Evolutionary conservation across 2,888 invertebrate species (phyloP).

Genomic region (Temnothorax unifasciatus): DNA sequence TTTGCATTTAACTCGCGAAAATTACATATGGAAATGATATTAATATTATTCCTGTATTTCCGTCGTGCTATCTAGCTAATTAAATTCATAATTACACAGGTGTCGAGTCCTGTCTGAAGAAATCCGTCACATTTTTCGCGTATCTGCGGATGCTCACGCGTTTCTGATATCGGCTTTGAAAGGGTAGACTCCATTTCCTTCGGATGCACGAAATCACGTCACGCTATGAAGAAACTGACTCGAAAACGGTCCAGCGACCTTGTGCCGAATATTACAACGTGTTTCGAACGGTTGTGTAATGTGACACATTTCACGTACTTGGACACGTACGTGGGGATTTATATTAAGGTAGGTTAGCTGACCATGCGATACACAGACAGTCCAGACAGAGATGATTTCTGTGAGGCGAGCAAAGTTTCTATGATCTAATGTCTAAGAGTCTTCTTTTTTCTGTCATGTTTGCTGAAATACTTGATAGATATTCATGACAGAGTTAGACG

Average conservation of each 20-base stretch:
- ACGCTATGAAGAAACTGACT: constrained; percentile 70
- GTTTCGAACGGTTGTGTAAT: constrained; percentile 70
- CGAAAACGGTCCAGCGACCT: constrained; percentile 79
- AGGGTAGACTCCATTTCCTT: background rate
- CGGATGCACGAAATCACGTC: constrained; percentile 6
- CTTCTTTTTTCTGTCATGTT: background rate
- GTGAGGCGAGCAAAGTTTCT: background rate
- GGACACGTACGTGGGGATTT: constrained; percentile 42
- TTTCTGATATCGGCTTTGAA: background rate
- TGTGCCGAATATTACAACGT: constrained; percentile 79
- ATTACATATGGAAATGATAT: background rate
- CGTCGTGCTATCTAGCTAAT: background rate
- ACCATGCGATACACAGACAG: constrained; percentile 36
- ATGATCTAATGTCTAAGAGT: background rate
- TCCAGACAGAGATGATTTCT: background rate
- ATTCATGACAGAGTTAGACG: background rate
- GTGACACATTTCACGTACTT: constrained; percentile 57
- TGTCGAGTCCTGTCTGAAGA: no score
- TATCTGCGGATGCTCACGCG: background rate
- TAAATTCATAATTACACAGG: background rate
- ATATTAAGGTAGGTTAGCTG: constrained; percentile 65
- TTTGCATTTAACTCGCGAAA: background rate
- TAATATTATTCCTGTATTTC: background rate
- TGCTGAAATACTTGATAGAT: background rate
- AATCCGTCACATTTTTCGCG: background rate